Conservation (phyloP, 2,113 vertebrate genomes). For the Melanerpes formicivorus region DNA sequence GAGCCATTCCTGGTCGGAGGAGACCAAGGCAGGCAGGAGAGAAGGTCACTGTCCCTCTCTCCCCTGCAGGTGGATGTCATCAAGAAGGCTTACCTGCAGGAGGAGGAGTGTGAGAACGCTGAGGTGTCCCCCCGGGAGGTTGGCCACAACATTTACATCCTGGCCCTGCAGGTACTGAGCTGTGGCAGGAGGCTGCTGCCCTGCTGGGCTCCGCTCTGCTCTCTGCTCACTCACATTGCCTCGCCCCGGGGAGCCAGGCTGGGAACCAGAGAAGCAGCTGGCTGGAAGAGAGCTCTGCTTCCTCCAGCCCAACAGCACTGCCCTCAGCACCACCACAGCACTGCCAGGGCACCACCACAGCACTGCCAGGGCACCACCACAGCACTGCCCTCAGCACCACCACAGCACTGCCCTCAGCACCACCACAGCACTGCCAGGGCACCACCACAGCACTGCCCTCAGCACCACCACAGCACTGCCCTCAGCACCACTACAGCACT, state of each 20-base stretch:
- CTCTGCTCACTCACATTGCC: not conserved
- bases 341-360: too few species aligned
- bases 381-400: too few species aligned
- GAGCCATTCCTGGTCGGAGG: not conserved
- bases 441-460: too few species aligned
- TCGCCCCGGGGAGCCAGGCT: not conserved
- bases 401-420: too few species aligned
- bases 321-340: too few species aligned
- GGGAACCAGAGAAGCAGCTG: not conserved
- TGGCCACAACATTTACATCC: slow-evolving; percentile 97
- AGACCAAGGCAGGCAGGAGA: fast-evolving
- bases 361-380: too few species aligned
- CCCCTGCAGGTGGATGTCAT: slow-evolving; percentile 90
- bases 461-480: too few species aligned
- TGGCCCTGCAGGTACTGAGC: slow-evolving; percentile 89
- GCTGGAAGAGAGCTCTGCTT: too few species aligned
- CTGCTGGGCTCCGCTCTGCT: not conserved
- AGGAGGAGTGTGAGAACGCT: slow-evolving; percentile 85
- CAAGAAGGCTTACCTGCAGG: slow-evolving; percentile 94
- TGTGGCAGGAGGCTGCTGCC: not conserved
- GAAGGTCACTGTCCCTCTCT: not conserved
- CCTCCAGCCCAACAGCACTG: too few species aligned
- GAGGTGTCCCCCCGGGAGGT: slow-evolving; percentile 94
- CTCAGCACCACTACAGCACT: too few species aligned
- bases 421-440: too few species aligned